Base-by-base conservation (phyloP, 1,140 invertebrate species). In the Leptinotarsa texana region DNA sequence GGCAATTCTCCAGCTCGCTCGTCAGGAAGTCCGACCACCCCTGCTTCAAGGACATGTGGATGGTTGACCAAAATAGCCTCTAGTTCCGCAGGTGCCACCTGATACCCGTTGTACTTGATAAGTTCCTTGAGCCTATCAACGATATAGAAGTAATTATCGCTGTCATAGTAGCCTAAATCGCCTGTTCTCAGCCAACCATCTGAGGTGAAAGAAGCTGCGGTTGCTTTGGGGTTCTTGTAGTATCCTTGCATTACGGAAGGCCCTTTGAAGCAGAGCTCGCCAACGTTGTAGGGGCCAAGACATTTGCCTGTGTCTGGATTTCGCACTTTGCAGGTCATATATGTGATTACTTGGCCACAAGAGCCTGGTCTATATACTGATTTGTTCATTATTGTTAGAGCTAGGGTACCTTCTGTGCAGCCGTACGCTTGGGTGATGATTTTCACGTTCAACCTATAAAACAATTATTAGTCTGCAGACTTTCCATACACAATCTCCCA, bases 111-210 rank as follows among this genome's bases (percentile, higher is more conserved):
- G 80, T 92, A 93, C 82, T 95, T 95, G 63, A 95, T 94, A 2
- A 95, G 84, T 81, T 95, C 93, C 83, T 97, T 97, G 63, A 96
- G 80, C 73, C 96, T 87, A 78, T 97, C 95, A 1, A 94, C 93
- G 69, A 97, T 90, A 71, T 89, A 95, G 75, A 96, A 90, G 75
- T 87, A 90, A 17, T 88, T 88, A 0, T 93, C 89, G 1, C 93
- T 87, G 77, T 96, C 93, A 74, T 91, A 93, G 78, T 91, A 92
- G 6, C 90, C 94, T 21, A 96, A 88, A 81, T 97, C 95, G 3
- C 95, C 95, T 27, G 94, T 95, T 78, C 91, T 91, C 71, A 95
- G 85, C 94, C 94, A 97, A 8, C 91, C 91, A 75, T 93, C 90
- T 1, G 87, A 82, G 21, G 89, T 88, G n/a, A 95, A 86, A 1